These are phyloP conservation scores for Cheilosia pagana DNA, from an alignment of 2,888 invertebrate genomes.

Conservation along the genomic window DNA sequence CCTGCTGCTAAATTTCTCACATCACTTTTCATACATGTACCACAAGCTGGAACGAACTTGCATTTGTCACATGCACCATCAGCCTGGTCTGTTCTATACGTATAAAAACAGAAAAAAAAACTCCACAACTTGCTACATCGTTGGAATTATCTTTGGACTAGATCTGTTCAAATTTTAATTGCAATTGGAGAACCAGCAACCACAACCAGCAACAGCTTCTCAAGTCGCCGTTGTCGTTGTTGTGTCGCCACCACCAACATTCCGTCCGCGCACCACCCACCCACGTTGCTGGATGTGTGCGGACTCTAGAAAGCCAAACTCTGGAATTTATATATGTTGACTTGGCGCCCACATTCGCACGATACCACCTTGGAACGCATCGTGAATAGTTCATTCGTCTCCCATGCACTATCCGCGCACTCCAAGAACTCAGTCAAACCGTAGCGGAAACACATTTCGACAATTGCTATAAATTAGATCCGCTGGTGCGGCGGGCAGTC, in stretches of 20 bases:
- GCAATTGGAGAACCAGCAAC: constrained; percentile 46
- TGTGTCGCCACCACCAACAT: constrained; percentile 43
- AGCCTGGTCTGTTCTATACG: neutral
- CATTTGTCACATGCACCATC: constrained; percentile 55
- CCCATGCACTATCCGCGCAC: neutral
- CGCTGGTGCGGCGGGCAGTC: constrained; percentile 20
- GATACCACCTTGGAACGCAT: constrained; percentile 73
- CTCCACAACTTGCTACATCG: constrained; percentile 9
- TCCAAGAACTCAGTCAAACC: constrained; percentile 37
- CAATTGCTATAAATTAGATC: constrained; percentile 74
- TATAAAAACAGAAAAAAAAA: constrained; percentile 2
- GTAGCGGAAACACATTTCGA: constrained; percentile 67
- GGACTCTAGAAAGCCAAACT: constrained; percentile 48
- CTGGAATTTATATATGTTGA: constrained; percentile 66
- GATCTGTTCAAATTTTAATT: constrained; percentile 70
- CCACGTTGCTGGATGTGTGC: constrained; percentile 32
- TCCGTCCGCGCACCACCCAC: constrained; percentile 65
- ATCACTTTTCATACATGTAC: constrained; percentile 47
- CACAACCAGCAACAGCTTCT: constrained; percentile 17
- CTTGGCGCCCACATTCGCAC: constrained; percentile 73
- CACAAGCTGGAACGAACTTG: constrained; percentile 51
- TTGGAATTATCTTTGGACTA: constrained; percentile 66
- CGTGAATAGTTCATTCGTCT: constrained; percentile 31
- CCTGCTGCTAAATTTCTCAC: constrained; percentile 42
- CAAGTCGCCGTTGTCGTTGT: constrained; percentile 36